phyloP scores from a whole-genome alignment of 2,113 vertebrate genomes.

The Microcebus ravelobensis region DNA sequence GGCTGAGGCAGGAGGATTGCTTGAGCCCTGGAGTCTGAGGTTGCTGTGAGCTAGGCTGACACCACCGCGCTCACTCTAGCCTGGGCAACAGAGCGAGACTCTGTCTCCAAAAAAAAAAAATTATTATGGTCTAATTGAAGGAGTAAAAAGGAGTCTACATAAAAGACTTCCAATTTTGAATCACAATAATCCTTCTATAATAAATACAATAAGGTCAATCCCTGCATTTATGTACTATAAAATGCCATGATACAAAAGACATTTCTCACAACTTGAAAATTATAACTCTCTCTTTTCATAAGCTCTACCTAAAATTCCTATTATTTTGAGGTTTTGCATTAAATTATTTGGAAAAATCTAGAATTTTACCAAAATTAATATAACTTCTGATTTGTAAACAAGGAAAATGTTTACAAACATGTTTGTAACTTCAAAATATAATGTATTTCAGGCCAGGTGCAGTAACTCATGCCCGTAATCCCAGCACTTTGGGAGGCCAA shows the following conservation, averaged over 20 bases:
- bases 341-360: slow-evolving; percentile 9
- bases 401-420: background rate
- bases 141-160: background rate
- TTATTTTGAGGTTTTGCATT: background rate
- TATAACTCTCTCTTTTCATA: background rate
- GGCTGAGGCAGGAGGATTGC: too few species aligned
- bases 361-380: slow-evolving; percentile 36
- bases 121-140: background rate
- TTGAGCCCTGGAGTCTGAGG: too few species aligned
- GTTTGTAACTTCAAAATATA: slow-evolving; percentile 16
- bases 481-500: too few species aligned
- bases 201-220: background rate
- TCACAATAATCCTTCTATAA: background rate
- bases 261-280: background rate
- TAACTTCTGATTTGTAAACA: background rate
- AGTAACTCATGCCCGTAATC: too few species aligned
- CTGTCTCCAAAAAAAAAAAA: background rate
- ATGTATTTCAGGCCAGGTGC: background rate
- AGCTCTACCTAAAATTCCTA: background rate
- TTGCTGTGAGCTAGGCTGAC: too few species aligned
- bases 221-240: background rate
- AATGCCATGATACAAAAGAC: background rate
- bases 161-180: slow-evolving; percentile 32
- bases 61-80: too few species aligned
- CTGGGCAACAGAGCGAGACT: too few species aligned